Conservation (phyloP, 2,113 vertebrate species). For the Chionodraco myersi region DNA sequence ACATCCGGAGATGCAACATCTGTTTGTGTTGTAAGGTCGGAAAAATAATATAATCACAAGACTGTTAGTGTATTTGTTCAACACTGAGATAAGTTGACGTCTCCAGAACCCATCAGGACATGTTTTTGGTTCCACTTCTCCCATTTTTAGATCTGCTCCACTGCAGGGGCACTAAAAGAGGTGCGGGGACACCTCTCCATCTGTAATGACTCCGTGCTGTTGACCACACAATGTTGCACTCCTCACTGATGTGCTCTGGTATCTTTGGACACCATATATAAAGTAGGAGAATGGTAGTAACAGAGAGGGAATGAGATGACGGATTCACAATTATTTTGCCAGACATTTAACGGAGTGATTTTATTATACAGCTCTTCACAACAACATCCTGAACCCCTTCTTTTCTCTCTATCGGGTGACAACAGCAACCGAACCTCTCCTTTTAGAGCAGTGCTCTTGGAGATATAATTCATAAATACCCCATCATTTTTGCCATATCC, state of each 20-base stretch:
- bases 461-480: constrained; percentile 47
- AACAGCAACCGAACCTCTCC: constrained; percentile 49
- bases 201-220: constrained; percentile 49
- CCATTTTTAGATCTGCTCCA: constrained; percentile 59
- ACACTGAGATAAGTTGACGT: constrained; percentile 32
- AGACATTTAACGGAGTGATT: constrained; percentile 18
- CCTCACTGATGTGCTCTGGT: constrained; percentile 45
- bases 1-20: constrained; percentile 26
- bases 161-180: constrained; percentile 50
- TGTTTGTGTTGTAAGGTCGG: constrained; percentile 28
- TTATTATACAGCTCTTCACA: constrained; percentile 53
- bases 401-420: constrained; percentile 15
- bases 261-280: constrained; percentile 33
- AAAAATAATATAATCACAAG: constrained; percentile 14
- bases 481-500: constrained; percentile 50
- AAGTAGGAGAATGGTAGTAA: constrained; percentile 2
- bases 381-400: constrained; percentile 3
- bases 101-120: constrained; percentile 43
- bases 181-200: constrained; percentile 75
- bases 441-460: constrained; percentile 76
- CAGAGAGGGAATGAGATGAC: constrained; percentile 17
- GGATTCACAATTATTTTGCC: background rate
- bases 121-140: constrained; percentile 47
- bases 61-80: constrained; percentile 31
- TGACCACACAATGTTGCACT: constrained; percentile 51